Evolutionary conservation across 2,888 invertebrate species (phyloP), one percentile per base, ranked within the genome.

Genomic region (Eumacrocentrus americanus): DNA sequence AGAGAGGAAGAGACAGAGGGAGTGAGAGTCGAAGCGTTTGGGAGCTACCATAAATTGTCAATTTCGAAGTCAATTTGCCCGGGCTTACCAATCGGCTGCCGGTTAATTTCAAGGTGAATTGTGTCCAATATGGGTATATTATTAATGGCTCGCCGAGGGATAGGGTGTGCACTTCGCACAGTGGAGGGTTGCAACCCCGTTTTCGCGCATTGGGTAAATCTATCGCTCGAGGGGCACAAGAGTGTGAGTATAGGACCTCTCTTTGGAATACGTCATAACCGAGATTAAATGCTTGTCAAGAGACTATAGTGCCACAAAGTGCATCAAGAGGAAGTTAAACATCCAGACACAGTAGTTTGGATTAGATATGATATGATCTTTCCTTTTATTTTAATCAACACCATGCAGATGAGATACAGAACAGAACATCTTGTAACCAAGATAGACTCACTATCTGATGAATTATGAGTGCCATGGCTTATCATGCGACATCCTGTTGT

Each of bases 91-190:
- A 80, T 80, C 80, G 80, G 71, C 77, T 76, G 76, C 79, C 74
- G 79, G 80, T 80, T 80, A 80, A 80, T 81, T 81, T 80, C 80
- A 81, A 81, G 80, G 80, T 80, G 80, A 80, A 80, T 80, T 80
- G 80, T 80, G 80, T 80, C 80, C 80, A 80, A 80, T 80, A 80
- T 79, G 80, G 80, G 79, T 80, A 76, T 80, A 80, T 80, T 80
- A 80, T 80, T 80, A 80, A 80, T 80, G 80, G 78, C 72, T 72
- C 71, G 72, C 59, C 62, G 61, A 62, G 60, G 64, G 62, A 60
- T 63, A 63, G 65, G 60, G 64, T 58, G 61, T 72, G 72, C 73
- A 73, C 71, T 75, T 75, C 72, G 75, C 70, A 72, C 66, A 68
- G 67, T 66, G 68, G 67, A 72, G 76, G 78, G 79, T 77, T 76